These are phyloP conservation scores for Ploceus nigricollis DNA, from an alignment of 2,113 vertebrate genomes.

Conservation along the genomic window DNA sequence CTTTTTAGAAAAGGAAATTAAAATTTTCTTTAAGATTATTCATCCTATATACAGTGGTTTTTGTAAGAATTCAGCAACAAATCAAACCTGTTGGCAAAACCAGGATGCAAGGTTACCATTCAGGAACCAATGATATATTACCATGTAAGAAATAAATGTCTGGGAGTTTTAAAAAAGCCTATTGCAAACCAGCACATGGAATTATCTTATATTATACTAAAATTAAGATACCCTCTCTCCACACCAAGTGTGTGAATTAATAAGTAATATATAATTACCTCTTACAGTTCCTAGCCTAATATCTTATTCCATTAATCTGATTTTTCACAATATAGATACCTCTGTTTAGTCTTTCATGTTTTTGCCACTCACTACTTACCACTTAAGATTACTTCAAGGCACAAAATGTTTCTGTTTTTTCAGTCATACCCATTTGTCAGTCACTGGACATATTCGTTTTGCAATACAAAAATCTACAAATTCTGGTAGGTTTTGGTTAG, in stretches of 20 bases:
- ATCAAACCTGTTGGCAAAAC: not conserved
- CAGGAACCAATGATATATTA: not conserved
- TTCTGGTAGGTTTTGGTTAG: not conserved
- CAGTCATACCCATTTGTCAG: not conserved
- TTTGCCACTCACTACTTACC: not conserved
- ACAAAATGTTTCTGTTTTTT: not conserved
- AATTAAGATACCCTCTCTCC: not conserved
- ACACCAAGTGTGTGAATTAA: not conserved
- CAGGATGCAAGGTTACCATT: not conserved
- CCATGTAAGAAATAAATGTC: not conserved
- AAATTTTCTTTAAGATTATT: not conserved
- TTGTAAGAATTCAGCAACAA: not conserved
- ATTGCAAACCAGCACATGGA: not conserved
- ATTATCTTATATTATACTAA: not conserved
- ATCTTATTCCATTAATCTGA: not conserved
- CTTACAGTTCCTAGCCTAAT: not conserved
- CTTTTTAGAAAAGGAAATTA: not conserved
- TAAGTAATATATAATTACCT: not conserved
- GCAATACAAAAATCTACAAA: not conserved
- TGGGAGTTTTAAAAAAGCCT: not conserved
- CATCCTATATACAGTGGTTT: not conserved
- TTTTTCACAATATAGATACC: not conserved
- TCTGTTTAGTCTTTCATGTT: not conserved
- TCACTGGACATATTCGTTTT: not conserved
- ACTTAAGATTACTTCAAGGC: not conserved